Conservation (phyloP, 1,140 invertebrate genomes). For the Colletes latitarsis region DNA sequence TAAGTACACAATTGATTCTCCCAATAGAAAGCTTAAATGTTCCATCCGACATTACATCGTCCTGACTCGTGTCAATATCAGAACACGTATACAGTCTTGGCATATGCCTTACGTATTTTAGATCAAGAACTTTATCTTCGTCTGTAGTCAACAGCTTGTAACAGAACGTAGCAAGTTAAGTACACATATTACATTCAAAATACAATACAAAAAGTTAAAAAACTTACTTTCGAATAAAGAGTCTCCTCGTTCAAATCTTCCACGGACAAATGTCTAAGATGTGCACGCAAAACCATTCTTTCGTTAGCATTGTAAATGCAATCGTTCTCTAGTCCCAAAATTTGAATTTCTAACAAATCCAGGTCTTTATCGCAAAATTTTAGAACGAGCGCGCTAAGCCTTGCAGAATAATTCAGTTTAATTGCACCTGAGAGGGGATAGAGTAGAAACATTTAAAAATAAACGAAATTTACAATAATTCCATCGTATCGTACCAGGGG, state of each 20-base stretch:
- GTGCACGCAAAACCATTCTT: slow-evolving; percentile 87
- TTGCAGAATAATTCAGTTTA: slow-evolving; percentile 89
- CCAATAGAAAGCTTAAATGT: slow-evolving; percentile 87
- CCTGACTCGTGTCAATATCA: slow-evolving; percentile 77
- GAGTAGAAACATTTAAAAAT: neutral
- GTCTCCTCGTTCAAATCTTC: slow-evolving; percentile 89
- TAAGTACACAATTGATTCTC: slow-evolving; percentile 86
- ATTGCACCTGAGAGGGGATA: slow-evolving; percentile 82
- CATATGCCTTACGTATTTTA: slow-evolving; percentile 88
- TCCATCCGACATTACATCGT: slow-evolving; percentile 85
- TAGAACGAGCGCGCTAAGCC: slow-evolving; percentile 84
- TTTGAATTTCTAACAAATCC: slow-evolving; percentile 86
- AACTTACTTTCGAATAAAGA: slow-evolving; percentile 88
- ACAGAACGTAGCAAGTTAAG: slow-evolving; percentile 40
- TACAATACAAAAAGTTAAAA: neutral
- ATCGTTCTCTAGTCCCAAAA: slow-evolving; percentile 87
- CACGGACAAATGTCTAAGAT: slow-evolving; percentile 85
- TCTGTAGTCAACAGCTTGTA: slow-evolving; percentile 85
- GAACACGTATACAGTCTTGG: slow-evolving; percentile 82
- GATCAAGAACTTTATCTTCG: slow-evolving; percentile 89
- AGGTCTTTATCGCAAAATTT: slow-evolving; percentile 87
- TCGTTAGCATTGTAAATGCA: slow-evolving; percentile 91
- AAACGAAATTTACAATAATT: neutral
- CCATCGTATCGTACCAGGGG: slow-evolving; percentile 78
- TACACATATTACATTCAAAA: neutral